Base-by-base conservation (phyloP, 1,140 invertebrate species). In the Wasmannia auropunctata region DNA sequence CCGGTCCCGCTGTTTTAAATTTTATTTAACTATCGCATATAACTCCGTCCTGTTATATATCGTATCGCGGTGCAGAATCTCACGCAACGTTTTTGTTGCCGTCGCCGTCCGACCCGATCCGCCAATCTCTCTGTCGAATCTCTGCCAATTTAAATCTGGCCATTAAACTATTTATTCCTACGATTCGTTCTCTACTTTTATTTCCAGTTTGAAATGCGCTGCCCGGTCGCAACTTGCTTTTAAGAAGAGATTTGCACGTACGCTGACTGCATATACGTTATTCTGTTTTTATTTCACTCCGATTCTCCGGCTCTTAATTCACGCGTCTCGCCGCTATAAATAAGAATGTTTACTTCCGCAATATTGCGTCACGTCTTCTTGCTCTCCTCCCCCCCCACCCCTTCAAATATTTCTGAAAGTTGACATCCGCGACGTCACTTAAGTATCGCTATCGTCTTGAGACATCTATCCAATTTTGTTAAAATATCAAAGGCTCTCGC, bases 401-500 rank as follows among this genome's bases (percentile, higher is more conserved):
- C 22, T 22, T 28, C 22, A 67, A 67, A 67, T 67, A 67, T 67
- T 67, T 67, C 22, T 46, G 2, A 43, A n/a, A 67, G 63, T 67
- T 67, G 63, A 67, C 63, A 40, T 67, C 40, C 54, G 25, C 72
- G 16, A 40, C 22, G 72, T 58, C 40, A 16, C 22, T 22, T 8
- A 28, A 40, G 34, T 75, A 31, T 58, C 72, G 16, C 14, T 58
- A 25, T 67, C 63, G 8, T 46, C 63, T 46, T 22, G 63, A 25
- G 63, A 67, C 37, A 67, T 67, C 63, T 46, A 67, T 67, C 22
- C 63, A 67, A 67, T 67, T 67, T 67, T 67, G 63, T 46, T 67
- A 25, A 67, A 67, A 67, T 67, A 67, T 67, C 37, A 67, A 67
- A 67, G 40, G 6, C 22, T 8, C 10, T 7, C 22, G 34, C 14